A percentile compares a stretch with the other conserved stretches of the same genome.
These are phyloP conservation scores for Ceratina australensis DNA, from an alignment of 1,140 invertebrate species.

Conservation along the genomic window DNA sequence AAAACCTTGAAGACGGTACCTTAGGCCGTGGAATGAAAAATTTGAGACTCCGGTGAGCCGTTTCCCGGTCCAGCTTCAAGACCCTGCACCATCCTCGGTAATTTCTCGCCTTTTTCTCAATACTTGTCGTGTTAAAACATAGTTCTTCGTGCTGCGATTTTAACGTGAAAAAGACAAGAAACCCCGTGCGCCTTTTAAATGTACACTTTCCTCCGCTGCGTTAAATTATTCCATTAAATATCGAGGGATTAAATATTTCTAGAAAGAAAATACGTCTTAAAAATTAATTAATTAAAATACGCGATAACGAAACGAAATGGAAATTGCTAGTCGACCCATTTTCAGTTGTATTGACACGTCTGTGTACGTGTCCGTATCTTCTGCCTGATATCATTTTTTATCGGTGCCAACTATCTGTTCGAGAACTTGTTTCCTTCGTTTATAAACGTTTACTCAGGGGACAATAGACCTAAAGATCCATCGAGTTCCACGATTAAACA, in stretches of 20 bases:
- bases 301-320: slow-evolving; percentile 26
- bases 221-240: slow-evolving; percentile 37
- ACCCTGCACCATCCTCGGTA: neutral
- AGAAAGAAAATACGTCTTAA: slow-evolving; percentile 13
- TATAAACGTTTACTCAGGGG: slow-evolving; percentile 47
- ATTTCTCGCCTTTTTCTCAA: slow-evolving; percentile 35
- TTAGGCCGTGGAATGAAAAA: slow-evolving; percentile 60
- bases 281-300: slow-evolving; percentile 14
- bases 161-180: slow-evolving; percentile 43
- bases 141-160: no score
- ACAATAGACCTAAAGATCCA: slow-evolving; percentile 54
- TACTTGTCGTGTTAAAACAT: neutral
- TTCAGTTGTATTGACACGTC: neutral
- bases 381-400: slow-evolving; percentile 10
- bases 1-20: slow-evolving; percentile 35
- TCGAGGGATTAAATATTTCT: slow-evolving; percentile 20
- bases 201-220: neutral
- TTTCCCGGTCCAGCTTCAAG: neutral
- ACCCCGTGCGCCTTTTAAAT: slow-evolving; percentile 19
- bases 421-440: slow-evolving; percentile 38
- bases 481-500: slow-evolving; percentile 16
- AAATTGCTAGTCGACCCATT: slow-evolving; percentile 12
- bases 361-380: neutral
- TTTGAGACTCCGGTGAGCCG: slow-evolving; percentile 39
- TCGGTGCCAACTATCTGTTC: slow-evolving; percentile 30